Base-by-base conservation (phyloP, 1,140 invertebrate species). In the Drosophila rufa region DNA sequence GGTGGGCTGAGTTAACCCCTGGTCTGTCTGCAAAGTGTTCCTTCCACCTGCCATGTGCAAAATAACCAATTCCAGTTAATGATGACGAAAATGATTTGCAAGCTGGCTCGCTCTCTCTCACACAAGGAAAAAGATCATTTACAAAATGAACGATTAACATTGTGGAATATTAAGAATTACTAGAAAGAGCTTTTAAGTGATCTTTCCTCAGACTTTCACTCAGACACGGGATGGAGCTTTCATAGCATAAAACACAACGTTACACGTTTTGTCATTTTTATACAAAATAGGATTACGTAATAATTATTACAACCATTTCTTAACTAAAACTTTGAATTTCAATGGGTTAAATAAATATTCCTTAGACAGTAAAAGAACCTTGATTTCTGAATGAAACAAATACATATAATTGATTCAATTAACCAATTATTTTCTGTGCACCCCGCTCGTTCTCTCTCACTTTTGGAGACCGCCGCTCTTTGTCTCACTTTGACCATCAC, bases 61-160 rank as follows among this genome's bases (percentile, higher is more conserved):
- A 70, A 68, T 70, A 68, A 70, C 74, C 74, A 60, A 78, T 78
- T 69, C 67, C 66, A 77, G 75, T 86, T 81, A 81, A 81, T 85
- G 69, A 85, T 85, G 82, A 85, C 82, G 75, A 85, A 85, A 85
- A 85, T 64, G 68, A 84, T 84, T 81, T 69, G 60, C 67, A 66
- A 46, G 17, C 36, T 22, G 69, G 33, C 55, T 42, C 36, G 47
- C 36, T 74, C 27, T 36, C 27, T 36, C 11, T 38, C 17, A 27
- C 66, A 68, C 36, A 48, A 27, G 7, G 12, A 57, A 42, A 56
- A 38, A 61, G 30, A 60, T 65, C 19, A 45, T 22, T 59, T 27
- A 59, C 5, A 40, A 19, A 55, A 55, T 19, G 0, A 19, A 14
- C 3, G 11, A 53, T 53, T 36, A 33, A 11, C 0, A 36, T 36